These are phyloP conservation scores for Leptinotarsa juncta DNA, from an alignment of 2,888 invertebrate species.

Conservation along the genomic window DNA sequence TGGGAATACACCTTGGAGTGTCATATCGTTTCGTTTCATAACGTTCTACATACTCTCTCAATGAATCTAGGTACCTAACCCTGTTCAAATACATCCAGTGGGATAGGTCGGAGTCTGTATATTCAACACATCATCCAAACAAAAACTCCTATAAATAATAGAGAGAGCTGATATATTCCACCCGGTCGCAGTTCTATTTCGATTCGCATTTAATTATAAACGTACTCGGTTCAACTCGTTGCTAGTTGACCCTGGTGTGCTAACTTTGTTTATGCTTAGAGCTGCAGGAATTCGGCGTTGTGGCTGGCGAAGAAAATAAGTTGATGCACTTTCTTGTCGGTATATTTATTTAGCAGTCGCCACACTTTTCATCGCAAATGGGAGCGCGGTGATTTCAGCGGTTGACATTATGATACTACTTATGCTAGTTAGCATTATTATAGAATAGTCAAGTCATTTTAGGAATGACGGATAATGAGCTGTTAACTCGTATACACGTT, in stretches of 20 bases:
- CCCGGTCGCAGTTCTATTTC: conserved; percentile 45
- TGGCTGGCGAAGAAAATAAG: neutral
- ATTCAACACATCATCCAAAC: conserved; percentile 1
- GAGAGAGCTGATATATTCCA: conserved; percentile 33
- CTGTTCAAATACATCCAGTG: neutral
- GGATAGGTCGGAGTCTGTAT: conserved; percentile 9
- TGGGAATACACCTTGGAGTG: too few relatives aligned
- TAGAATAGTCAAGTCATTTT: too few relatives aligned
- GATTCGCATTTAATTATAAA: conserved; percentile 41
- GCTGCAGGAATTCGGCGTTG: neutral
- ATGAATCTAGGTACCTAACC: neutral
- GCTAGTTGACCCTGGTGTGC: conserved; percentile 44
- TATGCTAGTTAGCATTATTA: too few relatives aligned
- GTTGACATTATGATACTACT: too few relatives aligned
- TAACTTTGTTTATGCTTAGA: conserved; percentile 21
- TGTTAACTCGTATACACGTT: too few relatives aligned
- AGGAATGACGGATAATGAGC: too few relatives aligned
- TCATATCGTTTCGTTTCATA: too few relatives aligned
- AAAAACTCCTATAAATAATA: conserved; percentile 22
- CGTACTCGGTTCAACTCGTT: conserved; percentile 40
- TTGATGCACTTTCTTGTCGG: conserved; percentile 2
- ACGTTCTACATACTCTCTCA: too few relatives aligned
- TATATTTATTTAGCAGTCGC: conserved; percentile 4
- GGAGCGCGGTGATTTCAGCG: neutral
- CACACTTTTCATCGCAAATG: neutral